These are phyloP conservation scores for Apoda limacodes DNA, from an alignment of 2,888 invertebrate genomes.

Conservation along the genomic window DNA sequence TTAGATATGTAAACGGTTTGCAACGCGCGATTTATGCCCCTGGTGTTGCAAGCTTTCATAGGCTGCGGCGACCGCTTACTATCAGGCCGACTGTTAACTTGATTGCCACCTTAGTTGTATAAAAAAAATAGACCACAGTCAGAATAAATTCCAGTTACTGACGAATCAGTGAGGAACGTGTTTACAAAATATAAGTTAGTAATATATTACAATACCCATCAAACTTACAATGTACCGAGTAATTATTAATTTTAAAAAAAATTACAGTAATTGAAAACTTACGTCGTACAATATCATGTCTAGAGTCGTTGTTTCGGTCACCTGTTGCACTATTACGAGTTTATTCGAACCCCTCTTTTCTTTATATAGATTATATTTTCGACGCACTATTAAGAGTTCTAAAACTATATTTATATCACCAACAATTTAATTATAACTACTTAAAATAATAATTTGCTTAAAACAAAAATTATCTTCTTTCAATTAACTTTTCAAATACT, in stretches of 20 bases:
- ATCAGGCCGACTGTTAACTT: too few species aligned
- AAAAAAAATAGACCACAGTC: too few species aligned
- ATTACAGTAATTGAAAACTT: conserved; percentile 27
- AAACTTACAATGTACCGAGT: conserved; percentile 5
- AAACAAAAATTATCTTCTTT: conserved; percentile 3
- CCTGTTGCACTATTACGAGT: conserved; percentile 47
- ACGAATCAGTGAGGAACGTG: too few species aligned
- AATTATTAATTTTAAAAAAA: conserved; percentile 1
- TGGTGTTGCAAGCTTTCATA: too few species aligned
- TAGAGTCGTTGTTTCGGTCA: conserved; percentile 33
- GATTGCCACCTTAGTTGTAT: too few species aligned
- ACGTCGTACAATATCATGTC: conserved; percentile 60
- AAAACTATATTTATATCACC: not conserved
- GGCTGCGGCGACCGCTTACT: too few species aligned
- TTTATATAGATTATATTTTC: not conserved
- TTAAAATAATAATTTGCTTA: conserved; percentile 4
- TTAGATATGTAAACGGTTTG: not conserved
- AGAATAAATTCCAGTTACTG: too few species aligned
- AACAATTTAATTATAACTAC: not conserved
- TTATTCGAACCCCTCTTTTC: conserved; percentile 3
- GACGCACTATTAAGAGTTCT: not conserved
- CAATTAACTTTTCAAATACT: conserved; percentile 1
- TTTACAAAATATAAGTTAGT: conserved; percentile 4
- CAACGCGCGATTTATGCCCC: conserved; percentile 3
- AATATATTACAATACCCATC: conserved; percentile 5